Evolutionary conservation across 1,140 invertebrate species (phyloP).

Genomic region (Cydia strobilella): DNA sequence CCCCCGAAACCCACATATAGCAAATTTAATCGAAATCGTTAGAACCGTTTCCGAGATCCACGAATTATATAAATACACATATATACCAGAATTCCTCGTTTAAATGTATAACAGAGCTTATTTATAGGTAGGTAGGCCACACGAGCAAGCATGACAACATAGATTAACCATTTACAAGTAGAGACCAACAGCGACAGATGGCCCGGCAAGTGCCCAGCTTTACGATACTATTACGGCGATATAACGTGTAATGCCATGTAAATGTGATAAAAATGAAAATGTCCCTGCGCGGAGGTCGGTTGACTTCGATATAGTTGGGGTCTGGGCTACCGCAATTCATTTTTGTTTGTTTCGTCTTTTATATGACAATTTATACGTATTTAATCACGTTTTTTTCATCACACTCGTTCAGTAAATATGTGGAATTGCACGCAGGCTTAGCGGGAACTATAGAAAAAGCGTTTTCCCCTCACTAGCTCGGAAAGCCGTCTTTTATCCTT

Average conservation of each 20-base stretch:
- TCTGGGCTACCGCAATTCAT: background rate
- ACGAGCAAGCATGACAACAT: background rate
- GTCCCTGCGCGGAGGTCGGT: background rate
- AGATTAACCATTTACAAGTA: background rate
- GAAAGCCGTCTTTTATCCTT: no score
- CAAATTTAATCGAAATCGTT: no score
- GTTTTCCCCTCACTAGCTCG: no score
- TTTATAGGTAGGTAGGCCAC: no score
- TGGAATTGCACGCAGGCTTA: no score
- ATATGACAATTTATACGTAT: constrained; percentile 33
- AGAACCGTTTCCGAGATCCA: no score
- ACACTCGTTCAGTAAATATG: no score
- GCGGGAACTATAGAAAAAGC: no score
- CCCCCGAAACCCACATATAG: no score
- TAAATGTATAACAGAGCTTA: no score
- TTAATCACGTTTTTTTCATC: background rate
- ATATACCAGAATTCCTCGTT: no score
- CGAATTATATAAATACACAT: no score
- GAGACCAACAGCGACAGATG: constrained; percentile 15
- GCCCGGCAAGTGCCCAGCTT: constrained; percentile 20
- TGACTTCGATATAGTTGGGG: constrained; percentile 15
- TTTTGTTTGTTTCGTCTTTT: background rate
- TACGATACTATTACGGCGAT: constrained; percentile 17
- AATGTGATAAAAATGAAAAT: constrained; percentile 27
- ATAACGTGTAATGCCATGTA: constrained; percentile 12